Evolutionary conservation across 37 sponge, comb jelly and placozoan species (phyloP), one percentile per base, ranked within the genome.

Genomic region (Tethya wilhelma): DNA sequence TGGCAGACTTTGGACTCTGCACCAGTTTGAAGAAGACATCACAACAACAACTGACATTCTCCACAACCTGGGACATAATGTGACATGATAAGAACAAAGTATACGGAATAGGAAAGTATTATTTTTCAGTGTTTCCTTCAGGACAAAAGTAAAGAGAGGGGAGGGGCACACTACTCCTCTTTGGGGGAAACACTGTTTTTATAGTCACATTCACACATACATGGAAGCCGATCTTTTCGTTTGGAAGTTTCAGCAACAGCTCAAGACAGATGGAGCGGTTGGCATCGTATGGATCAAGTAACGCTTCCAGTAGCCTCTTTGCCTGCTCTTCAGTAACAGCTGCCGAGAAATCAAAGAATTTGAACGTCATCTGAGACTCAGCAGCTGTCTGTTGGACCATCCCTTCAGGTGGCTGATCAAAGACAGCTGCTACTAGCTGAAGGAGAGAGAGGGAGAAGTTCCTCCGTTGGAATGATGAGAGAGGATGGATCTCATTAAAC

Each of bases 381-480:
- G 75, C 58, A 44, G 69, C 38, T 20, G 63, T 43, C 2, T 38
- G 44, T 40, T 43, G 32, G 28, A 36, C 67, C 11, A 5, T 20
- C 7, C 8, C 55, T 30, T 72, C 73, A 72, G 73, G 34, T 12
- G 75, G 38, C 3, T 65, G 55, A 36, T 56, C 26, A 6, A 59
- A 79, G 28, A 80, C 57, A 32, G 11, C 41, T 12, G 72, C 29
- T 49, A 85, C 22, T 26, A 77, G 30, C 26, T 71, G 68, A 33
- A 92, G 74, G 40, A 82, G 25, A 41, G 67, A 63, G 37, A 92
- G 84, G 20, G 88, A 76, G 44, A 83, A 83, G 44, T 79, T 33
- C 33, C 92, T 64, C 44, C 92, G 56, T 40, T 92, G 92, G 56
- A 78, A 92, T 23, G 87, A 83, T 9, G 83, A 82, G 25, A 87